phyloP scores from a whole-genome alignment of 1,140 invertebrate species.

The Laupala kohalensis region DNA sequence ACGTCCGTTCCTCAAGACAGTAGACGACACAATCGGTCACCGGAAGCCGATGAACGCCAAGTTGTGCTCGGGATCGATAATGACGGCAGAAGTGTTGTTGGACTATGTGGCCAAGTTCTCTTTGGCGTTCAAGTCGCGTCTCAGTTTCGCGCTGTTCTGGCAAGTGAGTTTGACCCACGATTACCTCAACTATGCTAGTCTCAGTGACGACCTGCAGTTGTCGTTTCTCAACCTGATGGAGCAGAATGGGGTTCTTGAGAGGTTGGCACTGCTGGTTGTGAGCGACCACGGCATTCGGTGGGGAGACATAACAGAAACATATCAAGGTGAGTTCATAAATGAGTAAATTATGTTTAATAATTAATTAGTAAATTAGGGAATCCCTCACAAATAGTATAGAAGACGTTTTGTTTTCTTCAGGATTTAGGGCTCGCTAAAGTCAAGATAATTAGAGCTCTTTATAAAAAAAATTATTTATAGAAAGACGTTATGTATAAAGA shows the following conservation, averaged over 20 bases:
- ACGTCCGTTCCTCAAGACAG: constrained; percentile 31
- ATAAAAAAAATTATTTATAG: no score
- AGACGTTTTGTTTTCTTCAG: no score
- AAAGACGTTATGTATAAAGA: no score
- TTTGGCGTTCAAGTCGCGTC: constrained; percentile 9
- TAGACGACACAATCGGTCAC: constrained; percentile 34
- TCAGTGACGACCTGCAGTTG: constrained; percentile 29
- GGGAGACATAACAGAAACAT: constrained; percentile 47
- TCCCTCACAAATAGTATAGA: no score
- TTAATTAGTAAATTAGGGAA: no score
- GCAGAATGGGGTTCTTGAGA: constrained; percentile 25
- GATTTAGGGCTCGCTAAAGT: no score
- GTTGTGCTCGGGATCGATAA: constrained; percentile 35
- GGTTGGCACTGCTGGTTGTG: constrained; percentile 46
- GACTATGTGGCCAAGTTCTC: constrained; percentile 20
- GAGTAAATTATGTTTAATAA: no score
- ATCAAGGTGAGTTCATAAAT: no score
- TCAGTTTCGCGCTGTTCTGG: constrained; percentile 37
- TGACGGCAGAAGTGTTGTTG: constrained; percentile 23
- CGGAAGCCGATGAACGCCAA: constrained; percentile 33
- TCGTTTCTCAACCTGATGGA: constrained; percentile 24
- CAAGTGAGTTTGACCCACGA: constrained; percentile 36
- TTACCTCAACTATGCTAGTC: constrained; percentile 29
- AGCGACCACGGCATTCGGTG: constrained; percentile 60
- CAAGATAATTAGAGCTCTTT: no score